Percentiles rank a stretch among this genome's conserved stretches.
Evolutionary conservation across 2,888 invertebrate genomes (phyloP).

Genomic region (Cheilosia grossa): DNA sequence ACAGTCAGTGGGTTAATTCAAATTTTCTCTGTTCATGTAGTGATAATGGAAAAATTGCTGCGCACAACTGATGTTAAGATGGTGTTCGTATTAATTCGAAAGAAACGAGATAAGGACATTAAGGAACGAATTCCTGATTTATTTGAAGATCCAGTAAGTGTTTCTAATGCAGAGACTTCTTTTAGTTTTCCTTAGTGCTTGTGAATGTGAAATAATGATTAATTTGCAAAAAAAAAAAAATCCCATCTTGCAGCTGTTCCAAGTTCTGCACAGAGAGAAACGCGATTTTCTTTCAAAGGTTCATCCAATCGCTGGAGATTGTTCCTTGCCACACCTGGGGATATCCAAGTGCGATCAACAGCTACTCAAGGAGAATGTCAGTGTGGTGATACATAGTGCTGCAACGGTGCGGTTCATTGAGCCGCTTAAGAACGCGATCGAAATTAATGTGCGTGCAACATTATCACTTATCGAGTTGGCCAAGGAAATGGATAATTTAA

Average conservation of each 20-base stretch:
- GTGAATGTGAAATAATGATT: constrained; percentile 21
- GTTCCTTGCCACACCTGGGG: constrained; percentile 80
- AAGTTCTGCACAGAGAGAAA: constrained; percentile 76
- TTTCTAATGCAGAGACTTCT: background rate
- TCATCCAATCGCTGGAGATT: constrained; percentile 82
- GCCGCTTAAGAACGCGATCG: constrained; percentile 86
- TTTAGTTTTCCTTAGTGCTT: constrained; percentile 36
- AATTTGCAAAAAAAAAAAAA: constrained; percentile 2
- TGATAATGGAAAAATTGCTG: constrained; percentile 86
- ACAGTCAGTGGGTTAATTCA: constrained; percentile 12
- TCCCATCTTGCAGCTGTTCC: constrained; percentile 75
- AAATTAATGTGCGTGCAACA: constrained; percentile 88
- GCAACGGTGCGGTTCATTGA: constrained; percentile 93
- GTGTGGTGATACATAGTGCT: constrained; percentile 92
- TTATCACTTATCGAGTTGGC: constrained; percentile 87
- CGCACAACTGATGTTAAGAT: constrained; percentile 85
- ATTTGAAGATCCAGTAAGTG: constrained; percentile 87
- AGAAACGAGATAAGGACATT: constrained; percentile 86
- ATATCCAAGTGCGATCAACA: constrained; percentile 80
- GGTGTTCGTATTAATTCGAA: constrained; percentile 85
- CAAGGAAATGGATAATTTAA: constrained; percentile 86
- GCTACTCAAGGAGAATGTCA: constrained; percentile 79
- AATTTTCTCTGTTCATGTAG: constrained; percentile 78
- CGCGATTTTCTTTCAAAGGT: constrained; percentile 82
- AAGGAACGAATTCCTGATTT: constrained; percentile 87